These are phyloP conservation scores for Conopomorpha cramerella DNA, from an alignment of 1,140 invertebrate genomes.

Conservation along the genomic window DNA sequence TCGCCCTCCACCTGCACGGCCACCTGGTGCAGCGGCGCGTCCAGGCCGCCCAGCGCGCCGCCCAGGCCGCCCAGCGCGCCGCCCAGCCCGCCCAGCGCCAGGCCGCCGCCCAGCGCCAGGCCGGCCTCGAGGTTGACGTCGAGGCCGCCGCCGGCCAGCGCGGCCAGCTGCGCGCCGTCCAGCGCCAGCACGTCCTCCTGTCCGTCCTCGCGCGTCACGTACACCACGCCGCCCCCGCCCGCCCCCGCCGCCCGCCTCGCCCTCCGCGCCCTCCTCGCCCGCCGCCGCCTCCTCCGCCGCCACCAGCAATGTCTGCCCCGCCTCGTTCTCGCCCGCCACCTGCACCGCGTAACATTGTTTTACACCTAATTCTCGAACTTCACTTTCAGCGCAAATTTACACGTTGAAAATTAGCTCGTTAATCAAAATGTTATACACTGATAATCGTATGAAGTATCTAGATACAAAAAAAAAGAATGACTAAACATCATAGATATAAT, in stretches of 20 bases:
- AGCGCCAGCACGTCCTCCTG: constrained; percentile 42
- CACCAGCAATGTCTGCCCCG: constrained; percentile 73
- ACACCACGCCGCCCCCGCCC: constrained; percentile 64
- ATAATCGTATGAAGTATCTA: no score
- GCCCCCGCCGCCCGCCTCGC: constrained; percentile 66
- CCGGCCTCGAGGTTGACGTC: constrained; percentile 55
- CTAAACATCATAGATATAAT: no score
- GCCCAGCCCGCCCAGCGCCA: constrained; percentile 25
- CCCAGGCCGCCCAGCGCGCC: no score
- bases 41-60: constrained; percentile 41
- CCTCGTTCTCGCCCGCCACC: constrained; percentile 77
- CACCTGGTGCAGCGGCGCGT: constrained; percentile 45
- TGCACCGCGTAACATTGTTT: no score
- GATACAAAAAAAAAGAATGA: no score
- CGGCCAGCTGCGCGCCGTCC: constrained; percentile 42
- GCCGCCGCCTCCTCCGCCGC: constrained; percentile 71
- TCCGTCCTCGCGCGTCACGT: constrained; percentile 60
- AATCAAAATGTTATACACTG: no score
- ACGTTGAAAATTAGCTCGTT: no score
- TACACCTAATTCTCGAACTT: no score
- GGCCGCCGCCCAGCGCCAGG: constrained; percentile 41
- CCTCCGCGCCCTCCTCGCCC: constrained; percentile 73
- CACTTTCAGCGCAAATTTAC: no score
- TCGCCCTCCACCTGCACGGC: constrained; percentile 62
- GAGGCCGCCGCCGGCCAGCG: constrained; percentile 63